Evolutionary conservation across 2,113 vertebrate species (phyloP).

Genomic region (Uria aalge): DNA sequence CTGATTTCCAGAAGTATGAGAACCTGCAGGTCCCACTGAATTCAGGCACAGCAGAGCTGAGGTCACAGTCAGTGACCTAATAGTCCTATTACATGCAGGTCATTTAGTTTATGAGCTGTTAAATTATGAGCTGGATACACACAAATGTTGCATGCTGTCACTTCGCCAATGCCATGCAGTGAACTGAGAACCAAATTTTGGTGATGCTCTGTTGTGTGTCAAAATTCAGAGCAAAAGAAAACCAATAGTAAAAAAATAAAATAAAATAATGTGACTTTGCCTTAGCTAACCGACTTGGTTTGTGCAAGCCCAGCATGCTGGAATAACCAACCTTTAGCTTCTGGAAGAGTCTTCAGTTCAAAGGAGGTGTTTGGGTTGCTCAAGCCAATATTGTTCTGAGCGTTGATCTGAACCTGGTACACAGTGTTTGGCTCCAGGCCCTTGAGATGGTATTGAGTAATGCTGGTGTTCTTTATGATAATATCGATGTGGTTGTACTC

Average conservation of each 20-base stretch:
- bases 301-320: neutral
- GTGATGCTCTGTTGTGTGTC: neutral
- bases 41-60: neutral
- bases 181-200: neutral
- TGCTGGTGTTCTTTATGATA: conserved; percentile 76
- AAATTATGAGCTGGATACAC: neutral
- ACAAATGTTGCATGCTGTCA: neutral
- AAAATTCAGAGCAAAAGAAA: neutral
- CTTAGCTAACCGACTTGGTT: neutral
- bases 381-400: conserved; percentile 83
- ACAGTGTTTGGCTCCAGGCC: conserved; percentile 80
- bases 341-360: conserved; percentile 76
- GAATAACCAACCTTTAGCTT: conserved; percentile 72
- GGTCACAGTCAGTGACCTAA: neutral
- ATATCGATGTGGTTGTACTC: conserved; percentile 82
- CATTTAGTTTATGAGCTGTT: neutral
- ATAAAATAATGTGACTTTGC: neutral
- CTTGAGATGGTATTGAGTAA: conserved; percentile 80
- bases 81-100: neutral
- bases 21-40: neutral
- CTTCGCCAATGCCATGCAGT: neutral
- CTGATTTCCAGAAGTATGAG: neutral
- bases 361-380: conserved; percentile 70
- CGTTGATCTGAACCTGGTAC: conserved; percentile 83
- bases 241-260: neutral